A percentile compares a stretch with the other conserved stretches of the same genome.
These are phyloP conservation scores for Hyles vespertilio DNA, from an alignment of 1,140 invertebrate genomes.

Conservation along the genomic window DNA sequence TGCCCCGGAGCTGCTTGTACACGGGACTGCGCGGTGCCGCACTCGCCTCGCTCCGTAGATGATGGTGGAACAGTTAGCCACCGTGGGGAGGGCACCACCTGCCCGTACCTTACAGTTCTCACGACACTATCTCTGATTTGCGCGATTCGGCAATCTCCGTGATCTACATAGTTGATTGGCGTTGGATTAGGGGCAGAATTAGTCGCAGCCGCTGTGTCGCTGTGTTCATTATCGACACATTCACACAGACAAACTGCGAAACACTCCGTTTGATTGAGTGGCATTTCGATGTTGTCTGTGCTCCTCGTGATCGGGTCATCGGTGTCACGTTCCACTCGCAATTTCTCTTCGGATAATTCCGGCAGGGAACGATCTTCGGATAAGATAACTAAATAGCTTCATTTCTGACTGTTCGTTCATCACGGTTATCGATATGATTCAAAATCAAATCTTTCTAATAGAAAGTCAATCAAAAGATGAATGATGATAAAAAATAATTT, in stretches of 20 bases:
- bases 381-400: conserved; percentile 59
- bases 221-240: conserved; percentile 52
- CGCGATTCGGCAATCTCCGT: conserved; percentile 57
- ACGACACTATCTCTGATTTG: conserved; percentile 54
- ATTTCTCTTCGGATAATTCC: conserved; percentile 35
- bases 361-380: conserved; percentile 37
- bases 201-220: conserved; percentile 38
- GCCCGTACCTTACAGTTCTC: conserved; percentile 58
- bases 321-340: conserved; percentile 45
- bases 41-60: conserved; percentile 39
- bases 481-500: conserved; percentile 11
- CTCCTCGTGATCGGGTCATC: conserved; percentile 38
- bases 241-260: conserved; percentile 52
- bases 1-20: conserved; percentile 44
- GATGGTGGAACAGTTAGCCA: conserved; percentile 58
- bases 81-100: conserved; percentile 61
- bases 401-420: conserved; percentile 42
- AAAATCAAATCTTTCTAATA: conserved; percentile 53
- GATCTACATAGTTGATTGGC: conserved; percentile 69
- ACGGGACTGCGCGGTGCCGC: conserved; percentile 52
- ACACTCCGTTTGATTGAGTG: conserved; percentile 42
- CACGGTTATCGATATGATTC: conserved; percentile 50
- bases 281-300: conserved; percentile 30
- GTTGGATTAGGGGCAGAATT: conserved; percentile 59
- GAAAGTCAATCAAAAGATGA: conserved; percentile 66